Evolutionary conservation across 1,140 invertebrate genomes (phyloP).

Genomic region (Pogonus chalceus): DNA sequence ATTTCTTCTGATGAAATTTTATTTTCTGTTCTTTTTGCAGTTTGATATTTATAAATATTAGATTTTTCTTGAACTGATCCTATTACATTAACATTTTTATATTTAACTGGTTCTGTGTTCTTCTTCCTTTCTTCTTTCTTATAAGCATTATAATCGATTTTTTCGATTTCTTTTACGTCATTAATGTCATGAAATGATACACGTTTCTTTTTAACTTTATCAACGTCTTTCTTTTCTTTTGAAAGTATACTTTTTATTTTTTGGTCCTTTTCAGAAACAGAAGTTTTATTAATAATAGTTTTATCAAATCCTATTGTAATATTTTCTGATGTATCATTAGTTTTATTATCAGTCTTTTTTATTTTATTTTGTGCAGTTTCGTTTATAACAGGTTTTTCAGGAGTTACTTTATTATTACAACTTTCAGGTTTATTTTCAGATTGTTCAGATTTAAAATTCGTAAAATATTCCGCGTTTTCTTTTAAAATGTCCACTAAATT

Average conservation of each 20-base stretch:
- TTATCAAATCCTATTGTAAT: conserved; percentile 13
- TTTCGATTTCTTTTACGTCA: neutral
- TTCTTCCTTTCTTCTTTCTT: no score
- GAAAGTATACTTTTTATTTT: neutral
- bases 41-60: neutral
- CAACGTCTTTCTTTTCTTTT: neutral
- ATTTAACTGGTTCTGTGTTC: conserved; percentile 32
- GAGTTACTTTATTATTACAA: no score
- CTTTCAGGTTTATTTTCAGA: neutral
- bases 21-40: conserved; percentile 33
- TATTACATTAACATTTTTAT: conserved; percentile 27
- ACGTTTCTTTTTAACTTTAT: conserved; percentile 12
- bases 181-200: neutral
- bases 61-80: neutral
- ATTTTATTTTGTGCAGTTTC: no score
- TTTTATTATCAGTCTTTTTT: neutral
- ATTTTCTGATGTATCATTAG: neutral
- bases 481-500: neutral
- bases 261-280: neutral
- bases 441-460: neutral
- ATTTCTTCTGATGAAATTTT: conserved; percentile 31
- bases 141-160: no score
- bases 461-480: conserved; percentile 3
- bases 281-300: conserved; percentile 3
- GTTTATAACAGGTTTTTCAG: no score